phyloP scores from a whole-genome alignment of 2,888 invertebrate genomes.

The Gerris lacustris region DNA sequence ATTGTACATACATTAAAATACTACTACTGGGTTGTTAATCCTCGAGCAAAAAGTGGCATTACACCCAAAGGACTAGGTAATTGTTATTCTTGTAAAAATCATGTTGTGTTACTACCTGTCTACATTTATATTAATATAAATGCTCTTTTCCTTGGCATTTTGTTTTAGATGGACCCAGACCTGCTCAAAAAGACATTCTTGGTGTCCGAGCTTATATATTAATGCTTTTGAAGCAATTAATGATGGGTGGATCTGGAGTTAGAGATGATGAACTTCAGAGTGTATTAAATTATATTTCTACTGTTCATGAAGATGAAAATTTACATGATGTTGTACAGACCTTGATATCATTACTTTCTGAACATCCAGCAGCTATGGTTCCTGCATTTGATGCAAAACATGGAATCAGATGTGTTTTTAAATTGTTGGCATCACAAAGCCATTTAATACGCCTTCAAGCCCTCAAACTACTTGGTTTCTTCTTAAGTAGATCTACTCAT shows the following conservation, averaged over 20 bases:
- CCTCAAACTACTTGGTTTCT: constrained; percentile 91
- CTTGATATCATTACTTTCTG: constrained; percentile 92
- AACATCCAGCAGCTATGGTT: constrained; percentile 97
- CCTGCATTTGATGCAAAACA: constrained; percentile 97
- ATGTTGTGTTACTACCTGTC: too few species aligned
- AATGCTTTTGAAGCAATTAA: constrained; percentile 87
- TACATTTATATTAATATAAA: not conserved
- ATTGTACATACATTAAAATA: constrained; percentile 97
- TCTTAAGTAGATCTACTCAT: constrained; percentile 93
- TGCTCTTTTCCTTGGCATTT: not conserved
- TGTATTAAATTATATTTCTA: constrained; percentile 82
- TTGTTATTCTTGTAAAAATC: too few species aligned
- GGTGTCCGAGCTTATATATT: constrained; percentile 90
- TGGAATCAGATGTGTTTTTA: constrained; percentile 93
- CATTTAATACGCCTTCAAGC: constrained; percentile 92
- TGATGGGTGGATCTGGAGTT: constrained; percentile 88
- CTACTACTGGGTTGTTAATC: constrained; percentile 98
- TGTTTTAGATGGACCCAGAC: constrained; percentile 75
- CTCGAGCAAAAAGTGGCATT: constrained; percentile 86
- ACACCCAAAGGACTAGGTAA: constrained; percentile 88
- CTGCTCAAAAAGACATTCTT: constrained; percentile 85
- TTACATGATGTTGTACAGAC: constrained; percentile 95
- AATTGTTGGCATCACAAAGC: constrained; percentile 87
- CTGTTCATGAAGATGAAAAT: constrained; percentile 68
- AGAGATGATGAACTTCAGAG: constrained; percentile 98